Percentiles rank a stretch among this genome's conserved stretches.
Evolutionary conservation across 2,888 invertebrate genomes (phyloP).

Genomic region (Unio pictorum): DNA sequence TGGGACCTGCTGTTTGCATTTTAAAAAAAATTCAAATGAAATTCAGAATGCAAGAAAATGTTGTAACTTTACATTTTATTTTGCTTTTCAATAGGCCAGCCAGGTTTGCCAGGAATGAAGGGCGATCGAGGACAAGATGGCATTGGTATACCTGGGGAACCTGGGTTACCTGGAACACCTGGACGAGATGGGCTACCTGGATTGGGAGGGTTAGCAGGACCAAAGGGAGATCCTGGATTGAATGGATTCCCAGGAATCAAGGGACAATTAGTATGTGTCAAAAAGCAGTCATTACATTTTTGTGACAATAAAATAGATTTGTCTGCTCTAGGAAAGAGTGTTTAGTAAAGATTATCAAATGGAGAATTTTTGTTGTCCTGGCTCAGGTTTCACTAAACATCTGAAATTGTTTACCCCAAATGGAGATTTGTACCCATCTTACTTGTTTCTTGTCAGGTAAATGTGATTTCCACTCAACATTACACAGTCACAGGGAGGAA

Average conservation of each 20-base stretch:
- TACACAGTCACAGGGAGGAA: too few relatives aligned
- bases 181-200: conserved; percentile 46
- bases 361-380: too few relatives aligned
- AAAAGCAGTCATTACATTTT: not conserved
- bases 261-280: conserved; percentile 61
- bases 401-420: too few relatives aligned
- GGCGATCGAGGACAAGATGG: conserved; percentile 72
- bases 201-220: conserved; percentile 49
- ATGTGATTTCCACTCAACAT: too few relatives aligned
- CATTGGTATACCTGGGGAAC: conserved; percentile 75
- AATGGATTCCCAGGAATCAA: conserved; percentile 54
- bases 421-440: too few relatives aligned
- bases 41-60: too few relatives aligned
- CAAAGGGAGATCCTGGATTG: conserved; percentile 56
- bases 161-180: conserved; percentile 61
- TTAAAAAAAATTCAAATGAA: not conserved
- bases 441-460: too few relatives aligned
- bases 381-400: too few relatives aligned
- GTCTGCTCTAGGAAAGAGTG: too few relatives aligned
- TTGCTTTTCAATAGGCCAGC: conserved; percentile 27
- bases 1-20: not conserved
- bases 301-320: too few relatives aligned
- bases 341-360: too few relatives aligned
- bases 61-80: not conserved
- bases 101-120: conserved; percentile 45